Evolutionary conservation across 1,140 invertebrate genomes (phyloP).

Genomic region (Megathymus violae): DNA sequence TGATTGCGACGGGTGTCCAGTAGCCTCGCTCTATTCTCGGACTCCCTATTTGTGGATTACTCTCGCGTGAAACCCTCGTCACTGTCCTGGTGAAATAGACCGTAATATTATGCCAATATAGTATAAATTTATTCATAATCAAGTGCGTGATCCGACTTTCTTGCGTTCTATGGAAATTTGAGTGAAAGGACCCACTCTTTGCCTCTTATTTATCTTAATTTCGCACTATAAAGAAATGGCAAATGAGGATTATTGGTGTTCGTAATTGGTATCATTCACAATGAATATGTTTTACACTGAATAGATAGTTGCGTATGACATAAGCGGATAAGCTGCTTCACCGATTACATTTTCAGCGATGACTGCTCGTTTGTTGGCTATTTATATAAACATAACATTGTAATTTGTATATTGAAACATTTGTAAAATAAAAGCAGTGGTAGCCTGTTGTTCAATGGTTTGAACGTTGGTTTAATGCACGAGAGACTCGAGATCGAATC

Average conservation of each 20-base stretch:
- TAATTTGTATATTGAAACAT: neutral
- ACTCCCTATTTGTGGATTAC: slow-evolving; percentile 80
- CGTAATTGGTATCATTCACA: slow-evolving; percentile 54
- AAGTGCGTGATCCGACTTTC: slow-evolving; percentile 49
- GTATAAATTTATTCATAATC: slow-evolving; percentile 49
- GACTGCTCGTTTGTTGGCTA: neutral
- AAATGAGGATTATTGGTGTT: slow-evolving; percentile 62
- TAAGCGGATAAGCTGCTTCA: neutral
- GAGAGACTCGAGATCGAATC: too few relatives aligned
- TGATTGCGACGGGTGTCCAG: slow-evolving; percentile 75
- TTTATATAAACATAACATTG: neutral
- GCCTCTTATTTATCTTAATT: slow-evolving; percentile 78
- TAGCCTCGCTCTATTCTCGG: slow-evolving; percentile 82
- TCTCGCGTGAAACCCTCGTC: slow-evolving; percentile 59
- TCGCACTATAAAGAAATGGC: slow-evolving; percentile 68
- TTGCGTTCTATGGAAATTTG: slow-evolving; percentile 41
- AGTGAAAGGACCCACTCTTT: slow-evolving; percentile 75
- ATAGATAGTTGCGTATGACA: neutral
- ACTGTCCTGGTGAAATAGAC: slow-evolving; percentile 55
- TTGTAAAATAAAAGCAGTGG: too few relatives aligned
- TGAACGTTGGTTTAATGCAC: too few relatives aligned
- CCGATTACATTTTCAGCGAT: neutral
- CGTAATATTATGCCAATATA: slow-evolving; percentile 52
- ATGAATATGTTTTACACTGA: slow-evolving; percentile 44
- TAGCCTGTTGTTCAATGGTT: too few relatives aligned